phyloP scores from a whole-genome alignment of 2,113 vertebrate genomes.

The Gallinago media region DNA sequence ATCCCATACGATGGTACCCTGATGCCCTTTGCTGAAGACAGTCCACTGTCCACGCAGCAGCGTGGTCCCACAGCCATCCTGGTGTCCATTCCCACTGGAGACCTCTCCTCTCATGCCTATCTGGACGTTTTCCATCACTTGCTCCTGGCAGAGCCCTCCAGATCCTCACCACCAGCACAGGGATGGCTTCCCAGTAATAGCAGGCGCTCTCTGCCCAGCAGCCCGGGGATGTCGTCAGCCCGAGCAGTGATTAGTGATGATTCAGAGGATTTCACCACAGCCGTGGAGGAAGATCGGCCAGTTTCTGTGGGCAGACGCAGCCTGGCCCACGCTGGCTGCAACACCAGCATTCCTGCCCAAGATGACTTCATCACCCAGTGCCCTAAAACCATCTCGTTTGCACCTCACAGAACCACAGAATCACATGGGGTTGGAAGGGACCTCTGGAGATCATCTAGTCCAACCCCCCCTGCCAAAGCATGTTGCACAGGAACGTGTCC shows the following conservation, averaged over 20 bases:
- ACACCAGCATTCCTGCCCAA: not conserved
- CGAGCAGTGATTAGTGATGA: not conserved
- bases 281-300: not conserved
- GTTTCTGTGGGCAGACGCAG: not conserved
- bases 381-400: not conserved
- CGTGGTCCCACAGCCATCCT: fast-evolving
- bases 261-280: slow-evolving; percentile 29
- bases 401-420: not conserved
- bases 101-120: not conserved
- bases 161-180: fast-evolving
- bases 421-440: too few relatives aligned
- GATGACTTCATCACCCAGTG: not conserved
- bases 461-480: too few relatives aligned
- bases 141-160: fast-evolving
- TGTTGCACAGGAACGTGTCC: too few relatives aligned
- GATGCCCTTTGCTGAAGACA: not conserved
- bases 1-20: fast-evolving
- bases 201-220: not conserved
- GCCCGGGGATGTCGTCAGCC: not conserved
- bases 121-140: fast-evolving
- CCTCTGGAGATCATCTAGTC: too few relatives aligned
- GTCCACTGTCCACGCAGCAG: not conserved
- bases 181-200: fast-evolving
- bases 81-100: not conserved
- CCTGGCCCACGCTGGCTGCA: not conserved